Conservation (phyloP, 2,888 invertebrate genomes). For the Acleris laterana region DNA sequence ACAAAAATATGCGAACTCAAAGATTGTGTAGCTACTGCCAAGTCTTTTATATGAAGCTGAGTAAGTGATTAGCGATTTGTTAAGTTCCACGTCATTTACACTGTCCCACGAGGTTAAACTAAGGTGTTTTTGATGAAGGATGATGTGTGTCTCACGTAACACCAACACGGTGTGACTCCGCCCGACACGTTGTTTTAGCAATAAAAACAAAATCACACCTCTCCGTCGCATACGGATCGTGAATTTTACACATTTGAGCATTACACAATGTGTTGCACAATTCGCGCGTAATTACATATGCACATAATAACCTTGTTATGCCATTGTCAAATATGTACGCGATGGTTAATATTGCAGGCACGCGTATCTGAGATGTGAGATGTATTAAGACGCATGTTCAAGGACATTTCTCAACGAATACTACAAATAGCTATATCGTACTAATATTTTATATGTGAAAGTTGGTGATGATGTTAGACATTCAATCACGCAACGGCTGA, state of each 20-base stretch:
- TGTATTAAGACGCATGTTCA: background rate
- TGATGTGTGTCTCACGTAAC: too few relatives aligned
- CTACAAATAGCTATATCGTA: too few relatives aligned
- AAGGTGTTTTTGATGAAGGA: background rate
- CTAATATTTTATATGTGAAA: too few relatives aligned
- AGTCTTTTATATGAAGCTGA: too few relatives aligned
- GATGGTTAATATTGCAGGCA: constrained; percentile 15
- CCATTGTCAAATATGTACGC: constrained; percentile 43
- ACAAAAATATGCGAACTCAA: too few relatives aligned
- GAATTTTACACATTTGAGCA: constrained; percentile 38
- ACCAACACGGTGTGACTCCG: background rate
- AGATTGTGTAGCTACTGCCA: too few relatives aligned
- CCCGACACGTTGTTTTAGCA: constrained; percentile 2
- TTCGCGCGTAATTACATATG: constrained; percentile 49
- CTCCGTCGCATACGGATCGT: constrained; percentile 23
- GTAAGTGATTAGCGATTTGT: too few relatives aligned
- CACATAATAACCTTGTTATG: constrained; percentile 52
- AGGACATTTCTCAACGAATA: too few relatives aligned
- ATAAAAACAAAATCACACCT: constrained; percentile 32
- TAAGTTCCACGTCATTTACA: too few relatives aligned
- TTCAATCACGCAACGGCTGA: too few relatives aligned
- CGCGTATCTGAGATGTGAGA: constrained; percentile 6
- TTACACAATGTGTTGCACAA: constrained; percentile 46
- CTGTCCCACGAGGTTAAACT: too few relatives aligned
- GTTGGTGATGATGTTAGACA: too few relatives aligned